Conservation (phyloP, 2,888 invertebrate genomes). For the Drosophila nr. perissopoda region DNA sequence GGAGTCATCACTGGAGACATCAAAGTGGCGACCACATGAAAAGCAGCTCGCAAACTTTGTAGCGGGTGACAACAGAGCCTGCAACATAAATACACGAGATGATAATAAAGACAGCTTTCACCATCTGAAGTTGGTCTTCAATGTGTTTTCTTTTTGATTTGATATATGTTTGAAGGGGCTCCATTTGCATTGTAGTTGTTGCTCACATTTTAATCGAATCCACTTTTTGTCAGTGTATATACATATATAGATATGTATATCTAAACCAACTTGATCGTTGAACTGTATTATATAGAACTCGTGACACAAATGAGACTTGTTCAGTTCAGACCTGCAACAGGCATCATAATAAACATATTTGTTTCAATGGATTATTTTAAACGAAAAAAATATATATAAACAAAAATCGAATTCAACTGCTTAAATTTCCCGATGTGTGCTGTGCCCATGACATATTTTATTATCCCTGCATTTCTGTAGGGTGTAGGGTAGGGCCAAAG, state of each 20-base stretch:
- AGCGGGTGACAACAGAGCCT: conserved; percentile 1
- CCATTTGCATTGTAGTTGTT: background rate
- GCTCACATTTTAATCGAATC: background rate
- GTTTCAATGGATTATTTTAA: background rate
- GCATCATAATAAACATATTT: background rate
- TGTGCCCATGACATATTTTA: too few species aligned
- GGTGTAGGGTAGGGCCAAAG: too few species aligned
- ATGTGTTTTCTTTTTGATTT: background rate
- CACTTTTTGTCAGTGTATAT: background rate
- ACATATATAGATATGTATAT: background rate
- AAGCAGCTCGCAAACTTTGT: background rate
- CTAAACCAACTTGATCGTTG: too few species aligned
- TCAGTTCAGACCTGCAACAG: too few species aligned
- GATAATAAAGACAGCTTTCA: background rate
- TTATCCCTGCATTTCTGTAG: too few species aligned
- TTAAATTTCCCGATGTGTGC: background rate
- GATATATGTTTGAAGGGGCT: background rate
- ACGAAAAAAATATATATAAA: background rate
- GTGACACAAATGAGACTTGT: too few species aligned
- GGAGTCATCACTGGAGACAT: conserved; percentile 1
- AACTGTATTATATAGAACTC: too few species aligned
- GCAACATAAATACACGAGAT: conserved; percentile 23
- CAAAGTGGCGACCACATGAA: conserved; percentile 8
- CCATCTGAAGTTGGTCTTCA: background rate
- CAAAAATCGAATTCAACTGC: background rate